Evolutionary conservation across 2,797 vertebrate species (phyloP).

Genomic region (Phrynocephalus guinanensis): DNA sequence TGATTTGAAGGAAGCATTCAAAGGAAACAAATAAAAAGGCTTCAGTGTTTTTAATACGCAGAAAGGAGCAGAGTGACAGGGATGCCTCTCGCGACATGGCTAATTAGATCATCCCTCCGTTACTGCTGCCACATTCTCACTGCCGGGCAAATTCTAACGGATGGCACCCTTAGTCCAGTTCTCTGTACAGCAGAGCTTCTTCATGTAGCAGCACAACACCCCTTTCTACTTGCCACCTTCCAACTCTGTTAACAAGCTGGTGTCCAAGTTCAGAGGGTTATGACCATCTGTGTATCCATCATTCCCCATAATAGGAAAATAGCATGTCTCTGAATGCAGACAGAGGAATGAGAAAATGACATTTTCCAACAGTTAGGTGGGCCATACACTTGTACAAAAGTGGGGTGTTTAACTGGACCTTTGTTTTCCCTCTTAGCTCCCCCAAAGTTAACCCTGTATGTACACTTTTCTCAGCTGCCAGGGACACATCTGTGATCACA

Average conservation of each 20-base stretch:
- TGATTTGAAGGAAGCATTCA: conserved; percentile 46
- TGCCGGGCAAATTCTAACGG: background rate
- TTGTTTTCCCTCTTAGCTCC: background rate
- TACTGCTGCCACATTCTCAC: background rate
- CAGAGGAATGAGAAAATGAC: background rate
- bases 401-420: background rate
- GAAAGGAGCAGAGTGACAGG: conserved; percentile 1
- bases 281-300: background rate
- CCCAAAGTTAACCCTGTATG: background rate
- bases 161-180: background rate
- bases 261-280: background rate
- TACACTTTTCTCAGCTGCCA: background rate
- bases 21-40: conserved; percentile 40
- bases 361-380: background rate
- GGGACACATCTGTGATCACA: background rate
- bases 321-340: background rate
- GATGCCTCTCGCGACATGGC: background rate
- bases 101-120: background rate
- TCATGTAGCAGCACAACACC: background rate
- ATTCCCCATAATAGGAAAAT: background rate
- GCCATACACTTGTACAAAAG: too few species aligned
- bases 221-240: background rate
- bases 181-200: background rate
- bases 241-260: background rate
- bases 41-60: background rate